Conservation (phyloP, 2,113 vertebrate species). For the Kryptolebias marmoratus region DNA sequence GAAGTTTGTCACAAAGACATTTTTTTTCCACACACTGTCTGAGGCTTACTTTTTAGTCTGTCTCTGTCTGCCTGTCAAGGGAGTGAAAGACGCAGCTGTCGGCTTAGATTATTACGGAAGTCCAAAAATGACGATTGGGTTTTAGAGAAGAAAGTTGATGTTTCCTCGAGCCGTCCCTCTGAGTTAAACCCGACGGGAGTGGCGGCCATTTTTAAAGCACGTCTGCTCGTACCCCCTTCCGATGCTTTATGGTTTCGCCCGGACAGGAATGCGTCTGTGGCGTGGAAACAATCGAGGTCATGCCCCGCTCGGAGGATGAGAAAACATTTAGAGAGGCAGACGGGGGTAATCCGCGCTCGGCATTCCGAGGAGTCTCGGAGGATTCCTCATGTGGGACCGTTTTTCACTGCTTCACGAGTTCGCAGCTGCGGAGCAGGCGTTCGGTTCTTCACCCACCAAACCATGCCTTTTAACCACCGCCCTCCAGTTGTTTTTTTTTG, state of each 20-base stretch:
- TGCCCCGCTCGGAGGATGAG: constrained; percentile 33
- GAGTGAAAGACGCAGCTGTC: too few relatives aligned
- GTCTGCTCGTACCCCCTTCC: constrained; percentile 41
- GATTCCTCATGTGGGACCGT: constrained; percentile 47
- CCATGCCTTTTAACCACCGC: neutral
- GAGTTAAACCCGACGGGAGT: constrained; percentile 20
- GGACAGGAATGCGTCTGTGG: constrained; percentile 66
- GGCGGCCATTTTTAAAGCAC: constrained; percentile 62
- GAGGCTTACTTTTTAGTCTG: too few relatives aligned
- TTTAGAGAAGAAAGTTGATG: too few relatives aligned
- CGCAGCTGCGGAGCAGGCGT: constrained; percentile 24
- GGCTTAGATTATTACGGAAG: too few relatives aligned
- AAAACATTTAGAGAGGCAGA: constrained; percentile 61
- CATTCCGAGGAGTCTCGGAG: constrained; percentile 59
- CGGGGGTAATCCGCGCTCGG: constrained; percentile 52
- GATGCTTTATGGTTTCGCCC: constrained; percentile 34
- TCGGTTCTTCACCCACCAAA: constrained; percentile 20
- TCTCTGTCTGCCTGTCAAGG: too few relatives aligned
- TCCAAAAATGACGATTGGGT: too few relatives aligned
- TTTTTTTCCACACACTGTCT: too few relatives aligned
- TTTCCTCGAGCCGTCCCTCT: constrained; percentile 13
- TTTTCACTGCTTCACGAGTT: constrained; percentile 46
- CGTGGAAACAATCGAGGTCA: constrained; percentile 70
- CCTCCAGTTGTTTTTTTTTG: neutral
- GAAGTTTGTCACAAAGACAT: too few relatives aligned